Evolutionary conservation across 2,797 vertebrate genomes (phyloP).

Genomic region (Sylvilagus floridanus): DNA sequence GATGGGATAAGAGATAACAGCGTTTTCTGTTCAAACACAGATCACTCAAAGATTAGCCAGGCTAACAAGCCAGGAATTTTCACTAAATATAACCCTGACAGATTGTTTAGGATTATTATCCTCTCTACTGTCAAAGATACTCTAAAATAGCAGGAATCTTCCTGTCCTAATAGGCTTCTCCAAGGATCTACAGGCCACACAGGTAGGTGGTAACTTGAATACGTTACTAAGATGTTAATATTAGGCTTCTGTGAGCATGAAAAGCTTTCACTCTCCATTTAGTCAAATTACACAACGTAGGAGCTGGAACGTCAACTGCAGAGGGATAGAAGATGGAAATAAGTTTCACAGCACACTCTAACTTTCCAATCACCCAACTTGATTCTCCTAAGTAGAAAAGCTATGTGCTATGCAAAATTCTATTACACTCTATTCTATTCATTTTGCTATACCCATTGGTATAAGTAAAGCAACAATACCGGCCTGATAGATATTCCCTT

Average conservation of each 20-base stretch:
- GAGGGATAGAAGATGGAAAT: constrained; percentile 25
- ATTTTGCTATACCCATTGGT: background rate
- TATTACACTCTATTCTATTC: background rate
- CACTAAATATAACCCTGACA: constrained; percentile 69
- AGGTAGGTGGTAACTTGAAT: constrained; percentile 67
- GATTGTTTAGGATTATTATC: constrained; percentile 77
- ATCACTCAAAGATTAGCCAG: constrained; percentile 82
- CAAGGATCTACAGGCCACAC: constrained; percentile 54
- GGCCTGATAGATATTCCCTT: background rate
- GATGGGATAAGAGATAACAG: constrained; percentile 76
- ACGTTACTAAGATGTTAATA: constrained; percentile 79
- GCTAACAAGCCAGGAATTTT: constrained; percentile 74
- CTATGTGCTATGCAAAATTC: constrained; percentile 36
- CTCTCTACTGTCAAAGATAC: constrained; percentile 59
- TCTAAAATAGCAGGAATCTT: constrained; percentile 72
- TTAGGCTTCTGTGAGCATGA: constrained; percentile 72
- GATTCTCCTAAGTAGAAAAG: constrained; percentile 30
- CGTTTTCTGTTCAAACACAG: constrained; percentile 81
- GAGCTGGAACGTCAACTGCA: constrained; percentile 40
- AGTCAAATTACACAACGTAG: constrained; percentile 60
- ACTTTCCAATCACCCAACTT: constrained; percentile 16
- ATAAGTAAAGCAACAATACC: constrained; percentile 12
- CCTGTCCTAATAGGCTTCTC: constrained; percentile 56
- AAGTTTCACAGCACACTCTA: background rate
- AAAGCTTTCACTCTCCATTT: constrained; percentile 69